Conservation (phyloP, 2,888 invertebrate species). For the Epiblema foenella region DNA sequence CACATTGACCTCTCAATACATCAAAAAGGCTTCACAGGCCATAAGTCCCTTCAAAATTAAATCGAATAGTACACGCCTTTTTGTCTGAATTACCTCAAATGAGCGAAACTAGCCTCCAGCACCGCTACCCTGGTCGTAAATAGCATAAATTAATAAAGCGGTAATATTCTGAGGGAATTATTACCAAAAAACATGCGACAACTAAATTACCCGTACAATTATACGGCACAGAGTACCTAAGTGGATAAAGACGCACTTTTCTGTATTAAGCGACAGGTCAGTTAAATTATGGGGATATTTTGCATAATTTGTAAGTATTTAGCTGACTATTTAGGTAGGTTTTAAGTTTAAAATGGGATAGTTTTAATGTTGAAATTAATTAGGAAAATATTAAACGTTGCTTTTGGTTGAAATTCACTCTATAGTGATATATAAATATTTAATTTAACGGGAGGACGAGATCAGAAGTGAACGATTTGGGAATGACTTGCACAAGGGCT, state of each 20-base stretch:
- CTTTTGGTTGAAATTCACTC: no score
- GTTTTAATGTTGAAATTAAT: no score
- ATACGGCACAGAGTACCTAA: slow-evolving; percentile 53
- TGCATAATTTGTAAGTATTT: slow-evolving; percentile 45
- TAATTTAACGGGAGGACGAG: no score
- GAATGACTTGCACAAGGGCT: no score
- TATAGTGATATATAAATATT: no score
- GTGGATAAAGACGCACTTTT: slow-evolving; percentile 57
- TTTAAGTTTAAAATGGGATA: no score
- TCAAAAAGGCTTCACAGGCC: background rate
- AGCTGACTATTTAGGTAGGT: slow-evolving; percentile 3
- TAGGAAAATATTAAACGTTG: no score
- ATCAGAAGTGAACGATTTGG: no score
- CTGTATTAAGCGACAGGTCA: slow-evolving; percentile 32
- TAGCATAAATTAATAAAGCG: slow-evolving; percentile 54
- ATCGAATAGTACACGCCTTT: slow-evolving; percentile 3
- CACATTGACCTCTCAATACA: background rate
- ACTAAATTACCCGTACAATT: slow-evolving; percentile 61
- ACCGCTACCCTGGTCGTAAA: slow-evolving; percentile 47
- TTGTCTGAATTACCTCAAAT: slow-evolving; percentile 28
- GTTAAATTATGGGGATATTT: slow-evolving; percentile 38
- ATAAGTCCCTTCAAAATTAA: slow-evolving; percentile 7
- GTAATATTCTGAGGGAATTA: slow-evolving; percentile 54
- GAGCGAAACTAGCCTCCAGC: slow-evolving; percentile 30
- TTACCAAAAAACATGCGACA: slow-evolving; percentile 61